Base-by-base conservation (phyloP, 2,888 invertebrate genomes). In the Cantharis rustica region DNA sequence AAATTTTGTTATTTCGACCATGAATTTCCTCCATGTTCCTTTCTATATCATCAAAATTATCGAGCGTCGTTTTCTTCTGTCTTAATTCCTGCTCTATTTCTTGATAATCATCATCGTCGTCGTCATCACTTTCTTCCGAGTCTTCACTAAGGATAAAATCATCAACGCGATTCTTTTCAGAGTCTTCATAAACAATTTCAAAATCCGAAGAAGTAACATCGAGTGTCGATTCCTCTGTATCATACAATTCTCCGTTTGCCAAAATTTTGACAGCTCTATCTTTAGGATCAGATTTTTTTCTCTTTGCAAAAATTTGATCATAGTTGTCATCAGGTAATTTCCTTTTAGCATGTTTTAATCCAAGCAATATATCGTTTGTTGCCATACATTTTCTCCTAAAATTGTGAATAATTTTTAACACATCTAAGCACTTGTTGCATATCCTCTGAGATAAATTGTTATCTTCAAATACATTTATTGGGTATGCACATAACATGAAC, bases 401-500 rank as follows among this genome's bases (percentile, higher is more conserved):
- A 69, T 84, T 82, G 68, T 85, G 82, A 61, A 83, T 84, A n/a
- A 80, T 74, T 64, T 79, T 80, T 23, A 87, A 61, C 5, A 71
- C 80, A 26, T 81, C 75, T 15, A 84, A 79, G 72, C 87, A 87
- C 16, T 75, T 73, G n/a, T 71, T 69, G 73, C 87, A 87, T 17
- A 87, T 83, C 11, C 81, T 73, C 80, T 86, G 84, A 4, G 87
- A 84, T 10, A 86, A 80, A 72, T 80, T 73, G 73, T 87, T 86
- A 61, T 79, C 76, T 72, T 79, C 75, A 7, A 81, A 79, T 82
- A 84, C 84, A 70, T 81, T 81, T 31, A 85, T 76, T 20, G 83
- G 82, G 73, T 82, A 81, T 16, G 82, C 79, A 69, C 83, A 84
- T 16, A 80, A 72, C 73, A 81, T 81, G 64, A 85, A 83, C 11